These are phyloP conservation scores for Craniophora ligustri DNA, from an alignment of 2,888 invertebrate genomes.

Conservation along the genomic window DNA sequence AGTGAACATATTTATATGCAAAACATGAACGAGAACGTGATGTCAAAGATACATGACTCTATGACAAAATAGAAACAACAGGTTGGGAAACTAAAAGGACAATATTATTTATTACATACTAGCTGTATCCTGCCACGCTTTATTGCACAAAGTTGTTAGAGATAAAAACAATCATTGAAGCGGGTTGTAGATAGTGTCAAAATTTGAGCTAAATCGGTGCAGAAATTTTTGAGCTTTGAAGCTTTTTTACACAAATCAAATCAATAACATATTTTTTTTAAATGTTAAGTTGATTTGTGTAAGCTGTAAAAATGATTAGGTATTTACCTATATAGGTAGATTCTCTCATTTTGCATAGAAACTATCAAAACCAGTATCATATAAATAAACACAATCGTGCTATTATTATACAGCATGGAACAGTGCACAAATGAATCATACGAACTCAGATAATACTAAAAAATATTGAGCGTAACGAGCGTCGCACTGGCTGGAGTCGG, in stretches of 20 bases:
- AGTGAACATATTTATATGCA: conserved; percentile 24
- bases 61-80: conserved; percentile 11
- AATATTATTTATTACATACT: conserved; percentile 7
- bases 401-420: conserved; percentile 22
- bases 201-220: no score
- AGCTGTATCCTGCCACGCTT: no score
- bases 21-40: conserved; percentile 13
- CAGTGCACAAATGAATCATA: conserved; percentile 24
- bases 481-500: conserved; percentile 5
- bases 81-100: conserved; percentile 5
- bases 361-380: background rate
- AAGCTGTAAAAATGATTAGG: no score
- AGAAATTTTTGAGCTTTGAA: no score
- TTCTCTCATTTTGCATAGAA: background rate
- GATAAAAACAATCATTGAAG: no score
- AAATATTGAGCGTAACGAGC: conserved; percentile 27
- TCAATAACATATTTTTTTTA: no score
- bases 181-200: no score
- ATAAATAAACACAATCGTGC: conserved; percentile 13
- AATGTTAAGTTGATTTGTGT: no score
- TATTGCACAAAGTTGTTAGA: no score
- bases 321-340: no score
- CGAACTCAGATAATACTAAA: conserved; percentile 4
- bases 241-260: no score
- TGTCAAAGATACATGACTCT: conserved; percentile 25